Percentiles rank a stretch among this genome's conserved stretches.
These are phyloP conservation scores for Microcebus murinus DNA, from an alignment of 2,113 vertebrate species.

Conservation along the genomic window DNA sequence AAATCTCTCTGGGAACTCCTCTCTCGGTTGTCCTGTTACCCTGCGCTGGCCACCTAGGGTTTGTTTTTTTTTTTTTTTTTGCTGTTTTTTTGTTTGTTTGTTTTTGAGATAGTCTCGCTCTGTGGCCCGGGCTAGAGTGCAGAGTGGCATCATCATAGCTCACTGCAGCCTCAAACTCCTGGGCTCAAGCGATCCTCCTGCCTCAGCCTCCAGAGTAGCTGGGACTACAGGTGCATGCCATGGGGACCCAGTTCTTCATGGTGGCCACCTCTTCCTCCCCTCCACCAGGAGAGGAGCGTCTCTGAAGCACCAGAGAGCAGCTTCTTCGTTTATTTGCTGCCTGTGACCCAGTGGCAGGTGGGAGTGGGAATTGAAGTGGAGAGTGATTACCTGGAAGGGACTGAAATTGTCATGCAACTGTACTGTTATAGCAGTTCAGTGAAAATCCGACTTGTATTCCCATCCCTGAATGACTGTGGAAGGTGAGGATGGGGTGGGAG, in stretches of 20 bases:
- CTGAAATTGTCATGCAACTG: background rate
- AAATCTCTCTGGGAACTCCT: background rate
- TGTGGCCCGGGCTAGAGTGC: too few relatives aligned
- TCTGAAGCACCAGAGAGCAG: background rate
- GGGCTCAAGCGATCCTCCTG: too few relatives aligned
- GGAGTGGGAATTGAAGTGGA: too few relatives aligned
- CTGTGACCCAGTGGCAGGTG: background rate
- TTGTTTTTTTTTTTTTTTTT: background rate
- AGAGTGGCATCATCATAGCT: too few relatives aligned
- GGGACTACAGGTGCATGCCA: too few relatives aligned
- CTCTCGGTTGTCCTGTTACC: background rate
- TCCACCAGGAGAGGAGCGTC: background rate
- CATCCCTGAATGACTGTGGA: background rate
- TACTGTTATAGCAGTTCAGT: background rate
- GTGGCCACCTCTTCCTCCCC: background rate
- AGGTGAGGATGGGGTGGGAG: background rate
- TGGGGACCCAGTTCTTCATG: background rate
- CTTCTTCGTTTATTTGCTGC: background rate
- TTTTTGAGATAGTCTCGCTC: too few relatives aligned
- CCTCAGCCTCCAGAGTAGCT: too few relatives aligned
- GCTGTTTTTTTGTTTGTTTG: too few relatives aligned
- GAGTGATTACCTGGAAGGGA: background rate
- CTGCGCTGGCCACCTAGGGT: background rate
- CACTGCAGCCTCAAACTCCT: too few relatives aligned
- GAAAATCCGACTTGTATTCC: background rate